phyloP scores from a whole-genome alignment of 1,140 invertebrate genomes.

The Calephelis virginiensis region DNA sequence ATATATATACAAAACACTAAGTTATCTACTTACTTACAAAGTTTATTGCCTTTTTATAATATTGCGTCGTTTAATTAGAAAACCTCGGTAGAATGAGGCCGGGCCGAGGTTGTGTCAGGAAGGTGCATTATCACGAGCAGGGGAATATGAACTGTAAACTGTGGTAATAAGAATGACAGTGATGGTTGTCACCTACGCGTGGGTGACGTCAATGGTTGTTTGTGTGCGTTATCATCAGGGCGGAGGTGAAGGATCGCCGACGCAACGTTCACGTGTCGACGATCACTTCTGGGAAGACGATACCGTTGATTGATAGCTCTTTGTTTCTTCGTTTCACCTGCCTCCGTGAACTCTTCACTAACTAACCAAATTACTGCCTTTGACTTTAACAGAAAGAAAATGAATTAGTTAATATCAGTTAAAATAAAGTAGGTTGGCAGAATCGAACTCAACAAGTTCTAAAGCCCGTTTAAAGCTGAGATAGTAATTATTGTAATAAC shows the following conservation, averaged over 20 bases:
- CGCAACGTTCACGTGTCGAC: conserved; percentile 52
- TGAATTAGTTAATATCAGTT: no score
- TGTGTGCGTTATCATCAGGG: conserved; percentile 49
- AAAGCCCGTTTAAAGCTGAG: no score
- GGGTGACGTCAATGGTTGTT: conserved; percentile 67
- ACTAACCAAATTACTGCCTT: background rate
- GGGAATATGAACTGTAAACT: conserved; percentile 31
- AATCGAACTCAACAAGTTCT: no score
- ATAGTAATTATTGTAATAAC: no score
- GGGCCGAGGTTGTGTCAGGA: conserved; percentile 42
- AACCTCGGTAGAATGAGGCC: conserved; percentile 48
- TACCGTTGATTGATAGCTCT: conserved; percentile 59
- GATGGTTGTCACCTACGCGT: conserved; percentile 36
- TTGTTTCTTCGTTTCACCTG: conserved; percentile 43
- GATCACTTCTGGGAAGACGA: conserved; percentile 53
- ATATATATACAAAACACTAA: background rate
- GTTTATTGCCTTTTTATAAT: conserved; percentile 45
- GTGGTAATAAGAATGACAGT: conserved; percentile 27
- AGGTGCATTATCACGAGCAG: conserved; percentile 30
- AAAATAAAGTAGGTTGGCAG: no score
- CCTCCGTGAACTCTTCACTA: background rate
- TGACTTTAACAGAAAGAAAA: no score
- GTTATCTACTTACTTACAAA: conserved; percentile 24
- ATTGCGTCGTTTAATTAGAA: conserved; percentile 48
- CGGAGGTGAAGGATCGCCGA: conserved; percentile 64